phyloP scores from a whole-genome alignment of 2,797 vertebrate species.

The Lepilemur ruficaudatus region DNA sequence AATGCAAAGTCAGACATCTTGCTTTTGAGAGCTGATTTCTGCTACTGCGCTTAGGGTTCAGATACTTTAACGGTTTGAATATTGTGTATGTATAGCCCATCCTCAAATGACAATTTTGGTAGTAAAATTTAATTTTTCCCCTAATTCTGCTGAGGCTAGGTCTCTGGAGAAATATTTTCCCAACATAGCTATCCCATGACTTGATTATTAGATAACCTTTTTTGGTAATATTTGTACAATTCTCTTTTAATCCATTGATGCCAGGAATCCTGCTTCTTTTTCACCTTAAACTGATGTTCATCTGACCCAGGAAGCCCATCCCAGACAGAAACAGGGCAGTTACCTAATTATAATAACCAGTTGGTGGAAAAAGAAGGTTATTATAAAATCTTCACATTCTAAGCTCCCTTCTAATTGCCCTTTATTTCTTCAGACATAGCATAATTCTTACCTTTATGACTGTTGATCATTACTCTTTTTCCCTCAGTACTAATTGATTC shows the following conservation, averaged over 20 bases:
- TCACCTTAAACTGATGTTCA: not conserved
- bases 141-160: not conserved
- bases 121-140: not conserved
- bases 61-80: not conserved
- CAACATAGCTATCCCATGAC: not conserved
- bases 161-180: not conserved
- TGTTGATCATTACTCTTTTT: not conserved
- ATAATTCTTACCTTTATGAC: not conserved
- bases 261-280: not conserved
- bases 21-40: not conserved
- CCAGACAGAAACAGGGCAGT: accelerated
- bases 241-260: not conserved
- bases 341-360: not conserved
- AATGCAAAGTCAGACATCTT: not conserved
- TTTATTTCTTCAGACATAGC: not conserved
- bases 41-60: not conserved
- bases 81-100: not conserved
- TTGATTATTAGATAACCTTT: not conserved
- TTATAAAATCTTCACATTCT: not conserved
- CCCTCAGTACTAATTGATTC: not conserved
- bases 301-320: not conserved
- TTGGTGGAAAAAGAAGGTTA: not conserved
- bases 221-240: not conserved
- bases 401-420: not conserved
- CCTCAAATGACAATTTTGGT: not conserved